A percentile compares a stretch with the other conserved stretches of the same genome.
phyloP scores from a whole-genome alignment of 2,888 invertebrate species.

The Drosophila anomelani region DNA sequence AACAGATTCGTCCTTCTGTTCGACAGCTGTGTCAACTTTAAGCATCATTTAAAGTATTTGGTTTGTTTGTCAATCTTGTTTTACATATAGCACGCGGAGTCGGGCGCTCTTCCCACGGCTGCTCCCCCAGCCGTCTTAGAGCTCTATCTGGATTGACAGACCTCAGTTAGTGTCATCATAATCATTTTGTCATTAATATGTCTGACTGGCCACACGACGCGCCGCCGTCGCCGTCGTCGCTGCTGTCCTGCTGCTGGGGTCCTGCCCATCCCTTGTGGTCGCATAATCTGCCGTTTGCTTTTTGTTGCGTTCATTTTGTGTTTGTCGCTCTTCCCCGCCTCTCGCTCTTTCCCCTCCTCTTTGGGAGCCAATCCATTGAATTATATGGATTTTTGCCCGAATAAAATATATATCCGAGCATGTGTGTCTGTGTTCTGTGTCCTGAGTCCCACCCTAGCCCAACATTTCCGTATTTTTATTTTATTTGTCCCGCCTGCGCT shows the following conservation, averaged over 20 bases:
- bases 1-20: constrained; percentile 11
- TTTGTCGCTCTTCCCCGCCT: constrained; percentile 22
- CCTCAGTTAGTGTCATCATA: constrained; percentile 77
- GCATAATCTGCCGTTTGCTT: constrained; percentile 69
- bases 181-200: constrained; percentile 83
- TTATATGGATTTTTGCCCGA: constrained; percentile 72
- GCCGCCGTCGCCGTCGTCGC: constrained; percentile 40
- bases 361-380: constrained; percentile 70
- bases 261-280: constrained; percentile 20
- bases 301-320: constrained; percentile 67
- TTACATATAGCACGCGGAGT: constrained; percentile 49
- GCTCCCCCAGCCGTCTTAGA: background rate
- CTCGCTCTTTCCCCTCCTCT: constrained; percentile 20
- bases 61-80: constrained; percentile 47
- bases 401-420: constrained; percentile 58
- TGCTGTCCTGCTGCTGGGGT: constrained; percentile 30
- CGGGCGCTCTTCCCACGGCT: background rate
- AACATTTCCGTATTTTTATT: constrained; percentile 61
- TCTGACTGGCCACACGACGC: constrained; percentile 75
- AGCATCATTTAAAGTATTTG: constrained; percentile 47
- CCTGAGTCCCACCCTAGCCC: constrained; percentile 44
- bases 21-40: constrained; percentile 49
- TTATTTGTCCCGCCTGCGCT: constrained; percentile 41
- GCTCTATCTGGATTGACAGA: constrained; percentile 39
- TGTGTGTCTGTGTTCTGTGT: constrained; percentile 10